These are phyloP conservation scores for Gortyna flavago DNA, from an alignment of 2,888 invertebrate genomes.

Conservation along the genomic window DNA sequence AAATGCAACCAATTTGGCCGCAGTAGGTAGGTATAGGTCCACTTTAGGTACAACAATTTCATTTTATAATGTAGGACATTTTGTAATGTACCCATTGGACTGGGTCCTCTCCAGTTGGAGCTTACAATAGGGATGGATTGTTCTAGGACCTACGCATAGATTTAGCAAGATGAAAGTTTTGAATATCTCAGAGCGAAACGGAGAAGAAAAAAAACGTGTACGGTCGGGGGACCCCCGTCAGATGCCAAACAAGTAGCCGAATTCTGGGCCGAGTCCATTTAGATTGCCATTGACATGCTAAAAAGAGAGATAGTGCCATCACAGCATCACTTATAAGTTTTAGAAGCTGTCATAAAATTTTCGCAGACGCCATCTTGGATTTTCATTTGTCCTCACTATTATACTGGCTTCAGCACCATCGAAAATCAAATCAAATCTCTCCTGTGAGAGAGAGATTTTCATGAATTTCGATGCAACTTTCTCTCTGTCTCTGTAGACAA, in stretches of 20 bases:
- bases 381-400: too few species aligned
- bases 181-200: not conserved
- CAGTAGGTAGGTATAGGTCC: not conserved
- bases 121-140: not conserved
- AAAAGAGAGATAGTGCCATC: not conserved
- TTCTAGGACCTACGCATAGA: not conserved
- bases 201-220: not conserved
- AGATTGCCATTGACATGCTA: not conserved
- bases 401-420: too few species aligned
- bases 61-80: not conserved
- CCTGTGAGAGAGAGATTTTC: too few species aligned
- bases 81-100: not conserved
- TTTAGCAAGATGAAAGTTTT: not conserved
- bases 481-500: too few species aligned
- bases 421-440: too few species aligned
- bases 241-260: not conserved
- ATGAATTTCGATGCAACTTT: too few species aligned
- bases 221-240: not conserved
- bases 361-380: too few species aligned
- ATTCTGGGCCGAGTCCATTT: not conserved
- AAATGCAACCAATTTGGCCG: constrained; percentile 24
- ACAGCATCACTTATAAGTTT: too few species aligned
- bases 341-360: not conserved
- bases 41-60: not conserved
- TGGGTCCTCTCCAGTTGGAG: not conserved